Conservation (phyloP, 92 coral and sea anemone genomes). For the Virgularia gustaviana region DNA sequence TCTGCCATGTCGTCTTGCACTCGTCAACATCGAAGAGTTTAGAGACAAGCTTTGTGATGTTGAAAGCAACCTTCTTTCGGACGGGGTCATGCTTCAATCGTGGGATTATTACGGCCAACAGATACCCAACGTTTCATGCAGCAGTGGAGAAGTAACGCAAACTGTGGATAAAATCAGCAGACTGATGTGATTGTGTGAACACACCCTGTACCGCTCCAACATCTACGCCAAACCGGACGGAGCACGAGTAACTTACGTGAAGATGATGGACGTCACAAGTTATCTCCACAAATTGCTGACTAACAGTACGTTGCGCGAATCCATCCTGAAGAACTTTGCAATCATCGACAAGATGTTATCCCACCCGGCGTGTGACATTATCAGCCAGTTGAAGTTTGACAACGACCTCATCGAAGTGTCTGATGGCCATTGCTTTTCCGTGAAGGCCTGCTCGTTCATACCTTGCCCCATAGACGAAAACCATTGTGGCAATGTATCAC, state of each 20-base stretch:
- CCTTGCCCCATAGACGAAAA: background rate
- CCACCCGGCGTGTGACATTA: background rate
- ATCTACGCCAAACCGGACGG: background rate
- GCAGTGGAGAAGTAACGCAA: no score
- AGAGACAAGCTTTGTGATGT: no score
- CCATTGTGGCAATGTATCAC: background rate
- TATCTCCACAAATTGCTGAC: background rate
- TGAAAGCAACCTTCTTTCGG: no score
- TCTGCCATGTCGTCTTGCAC: no score
- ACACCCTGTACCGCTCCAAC: background rate
- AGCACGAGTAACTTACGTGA: background rate
- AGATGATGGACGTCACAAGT: constrained; percentile 12
- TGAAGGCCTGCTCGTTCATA: background rate
- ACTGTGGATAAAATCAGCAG: no score
- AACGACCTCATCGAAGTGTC: constrained; percentile 9
- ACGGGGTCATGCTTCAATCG: no score
- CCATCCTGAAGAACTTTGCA: background rate
- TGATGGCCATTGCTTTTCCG: constrained; percentile 1
- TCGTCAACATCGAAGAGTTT: no score
- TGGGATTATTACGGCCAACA: no score
- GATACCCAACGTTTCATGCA: no score
- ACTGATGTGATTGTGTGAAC: background rate
- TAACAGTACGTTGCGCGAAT: background rate
- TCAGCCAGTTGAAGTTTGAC: constrained; percentile 14
- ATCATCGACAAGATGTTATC: background rate